phyloP scores from a whole-genome alignment of 2,888 invertebrate genomes.

The Frankliniella intonsa region DNA sequence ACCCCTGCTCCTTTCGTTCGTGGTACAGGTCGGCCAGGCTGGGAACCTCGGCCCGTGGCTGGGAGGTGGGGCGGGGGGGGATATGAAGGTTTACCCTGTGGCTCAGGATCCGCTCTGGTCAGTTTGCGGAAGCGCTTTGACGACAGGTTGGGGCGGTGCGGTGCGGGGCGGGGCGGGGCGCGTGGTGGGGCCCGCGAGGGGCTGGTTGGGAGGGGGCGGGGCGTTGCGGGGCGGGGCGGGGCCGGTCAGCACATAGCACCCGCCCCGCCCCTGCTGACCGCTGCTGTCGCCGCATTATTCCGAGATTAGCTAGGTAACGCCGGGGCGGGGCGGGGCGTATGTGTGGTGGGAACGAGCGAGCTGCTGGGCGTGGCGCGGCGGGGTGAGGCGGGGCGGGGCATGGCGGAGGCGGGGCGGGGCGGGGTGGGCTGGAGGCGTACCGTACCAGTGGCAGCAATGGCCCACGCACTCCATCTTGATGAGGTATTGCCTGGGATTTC shows the following conservation, averaged over 20 bases:
- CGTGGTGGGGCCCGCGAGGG: background rate
- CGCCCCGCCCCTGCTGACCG: background rate
- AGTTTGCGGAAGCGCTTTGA: conserved; percentile 19
- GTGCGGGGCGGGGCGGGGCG: background rate
- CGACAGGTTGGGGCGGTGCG: background rate
- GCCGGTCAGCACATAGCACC: background rate
- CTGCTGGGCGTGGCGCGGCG: background rate
- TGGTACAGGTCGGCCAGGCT: too few relatives aligned
- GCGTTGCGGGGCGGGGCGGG: background rate
- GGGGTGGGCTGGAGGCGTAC: background rate
- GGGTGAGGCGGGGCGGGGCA: background rate
- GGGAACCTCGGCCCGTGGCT: too few relatives aligned
- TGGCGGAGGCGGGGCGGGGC: background rate
- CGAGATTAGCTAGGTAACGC: conserved; percentile 13
- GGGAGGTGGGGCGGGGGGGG: too few relatives aligned
- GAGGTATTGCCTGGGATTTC: conserved; percentile 23
- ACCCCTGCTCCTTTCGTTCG: too few relatives aligned
- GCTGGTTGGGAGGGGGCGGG: background rate
- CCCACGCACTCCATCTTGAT: conserved; percentile 19
- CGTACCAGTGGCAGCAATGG: conserved; percentile 12
- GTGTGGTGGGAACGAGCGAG: too few relatives aligned
- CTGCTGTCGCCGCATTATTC: conserved; percentile 23
- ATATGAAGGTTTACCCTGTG: conserved; percentile 4
- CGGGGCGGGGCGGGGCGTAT: background rate
- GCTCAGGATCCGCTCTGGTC: background rate